A percentile compares a stretch with the other conserved stretches of the same genome.
phyloP scores from a whole-genome alignment of 2,113 vertebrate species.

The Vicugna pacos region DNA sequence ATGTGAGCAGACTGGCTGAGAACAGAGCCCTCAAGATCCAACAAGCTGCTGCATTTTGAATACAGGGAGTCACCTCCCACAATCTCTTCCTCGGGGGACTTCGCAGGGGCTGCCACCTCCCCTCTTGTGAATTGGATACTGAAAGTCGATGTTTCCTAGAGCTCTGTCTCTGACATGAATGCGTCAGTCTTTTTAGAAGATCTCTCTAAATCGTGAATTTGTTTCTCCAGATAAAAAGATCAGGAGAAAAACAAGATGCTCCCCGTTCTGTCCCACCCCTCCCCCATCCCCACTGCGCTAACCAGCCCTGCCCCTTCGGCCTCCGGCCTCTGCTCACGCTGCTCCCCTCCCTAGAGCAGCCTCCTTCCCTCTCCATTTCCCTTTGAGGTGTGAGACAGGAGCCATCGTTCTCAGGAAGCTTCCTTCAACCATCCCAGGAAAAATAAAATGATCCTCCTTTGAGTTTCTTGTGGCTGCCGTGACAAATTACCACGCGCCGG shows the following conservation, averaged over 20 bases:
- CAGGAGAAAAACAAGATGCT: neutral
- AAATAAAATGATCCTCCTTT: neutral
- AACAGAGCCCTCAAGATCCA: constrained; percentile 39
- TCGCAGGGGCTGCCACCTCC: neutral
- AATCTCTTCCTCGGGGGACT: neutral
- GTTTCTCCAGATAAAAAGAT: neutral
- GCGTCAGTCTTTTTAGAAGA: neutral
- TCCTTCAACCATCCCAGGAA: neutral
- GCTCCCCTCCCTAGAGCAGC: neutral
- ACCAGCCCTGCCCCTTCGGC: too few species aligned
- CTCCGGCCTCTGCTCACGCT: neutral
- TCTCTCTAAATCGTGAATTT: neutral
- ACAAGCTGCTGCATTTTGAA: constrained; percentile 53
- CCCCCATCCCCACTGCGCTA: accelerated
- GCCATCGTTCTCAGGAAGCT: neutral
- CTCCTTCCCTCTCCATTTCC: neutral
- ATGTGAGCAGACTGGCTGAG: constrained; percentile 72
- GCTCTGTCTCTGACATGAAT: neutral
- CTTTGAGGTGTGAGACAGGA: neutral
- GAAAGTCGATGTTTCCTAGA: neutral
- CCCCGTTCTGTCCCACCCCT: neutral
- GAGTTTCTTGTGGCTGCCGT: neutral
- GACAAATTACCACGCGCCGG: neutral
- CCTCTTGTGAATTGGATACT: neutral
- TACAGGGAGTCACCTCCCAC: neutral